Evolutionary conservation across 2,797 vertebrate genomes (phyloP).

Genomic region (Gymnothorax javanicus): DNA sequence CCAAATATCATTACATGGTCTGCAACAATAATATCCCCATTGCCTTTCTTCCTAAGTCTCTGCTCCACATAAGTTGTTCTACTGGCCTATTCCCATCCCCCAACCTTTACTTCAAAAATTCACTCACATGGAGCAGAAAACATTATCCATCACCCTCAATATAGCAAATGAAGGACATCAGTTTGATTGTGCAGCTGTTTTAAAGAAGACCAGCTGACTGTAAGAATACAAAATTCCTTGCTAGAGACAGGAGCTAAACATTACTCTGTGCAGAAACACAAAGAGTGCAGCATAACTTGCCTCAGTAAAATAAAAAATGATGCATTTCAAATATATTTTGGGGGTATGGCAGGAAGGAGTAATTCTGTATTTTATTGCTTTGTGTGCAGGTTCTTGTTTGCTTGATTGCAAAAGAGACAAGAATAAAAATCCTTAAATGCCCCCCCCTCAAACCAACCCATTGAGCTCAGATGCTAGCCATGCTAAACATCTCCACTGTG

Average conservation of each 20-base stretch:
- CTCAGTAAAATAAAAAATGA: background rate
- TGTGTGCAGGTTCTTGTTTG: background rate
- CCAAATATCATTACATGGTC: background rate
- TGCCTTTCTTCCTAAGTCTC: background rate
- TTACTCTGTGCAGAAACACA: background rate
- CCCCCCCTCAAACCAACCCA: constrained; percentile 11
- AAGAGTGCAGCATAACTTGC: background rate
- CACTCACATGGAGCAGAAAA: background rate
- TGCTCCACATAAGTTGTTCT: background rate
- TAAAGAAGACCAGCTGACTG: background rate
- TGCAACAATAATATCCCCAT: background rate
- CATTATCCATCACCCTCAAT: background rate
- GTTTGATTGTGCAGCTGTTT: background rate
- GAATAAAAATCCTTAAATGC: background rate
- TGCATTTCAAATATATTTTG: background rate
- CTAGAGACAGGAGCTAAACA: background rate
- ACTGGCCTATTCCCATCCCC: background rate
- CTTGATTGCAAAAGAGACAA: constrained; percentile 5
- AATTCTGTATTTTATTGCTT: background rate
- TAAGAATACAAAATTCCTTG: background rate
- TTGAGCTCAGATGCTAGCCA: constrained; percentile 43
- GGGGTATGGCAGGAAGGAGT: background rate
- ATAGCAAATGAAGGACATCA: background rate
- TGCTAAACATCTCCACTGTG: constrained; percentile 47
- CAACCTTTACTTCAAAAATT: background rate